Percentiles rank a stretch among this genome's conserved stretches.
These are phyloP conservation scores for Anguilla japonica DNA, from an alignment of 2,113 vertebrate species.

Conservation along the genomic window DNA sequence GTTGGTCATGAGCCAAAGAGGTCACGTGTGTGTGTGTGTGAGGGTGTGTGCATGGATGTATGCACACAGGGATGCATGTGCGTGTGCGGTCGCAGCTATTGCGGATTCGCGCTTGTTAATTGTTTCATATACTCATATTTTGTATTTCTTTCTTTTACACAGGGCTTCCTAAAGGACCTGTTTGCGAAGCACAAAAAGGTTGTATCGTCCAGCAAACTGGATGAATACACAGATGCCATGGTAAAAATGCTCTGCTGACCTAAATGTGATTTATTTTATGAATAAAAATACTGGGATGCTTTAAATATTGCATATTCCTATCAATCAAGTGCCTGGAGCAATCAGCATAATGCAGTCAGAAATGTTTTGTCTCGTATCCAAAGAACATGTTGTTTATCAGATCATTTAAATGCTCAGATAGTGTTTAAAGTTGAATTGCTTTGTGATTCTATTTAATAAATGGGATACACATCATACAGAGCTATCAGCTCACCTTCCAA, in stretches of 20 bases:
- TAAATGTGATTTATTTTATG: background rate
- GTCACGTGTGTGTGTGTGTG: too few species aligned
- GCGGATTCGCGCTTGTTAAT: background rate
- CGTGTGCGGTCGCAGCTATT: too few species aligned
- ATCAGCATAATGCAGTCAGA: background rate
- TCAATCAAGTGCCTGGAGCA: conserved; percentile 12
- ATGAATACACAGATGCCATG: conserved; percentile 89
- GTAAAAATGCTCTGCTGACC: conserved; percentile 58
- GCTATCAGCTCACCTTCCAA: background rate
- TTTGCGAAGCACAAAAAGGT: conserved; percentile 78
- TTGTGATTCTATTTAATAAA: background rate
- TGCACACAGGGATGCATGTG: too few species aligned
- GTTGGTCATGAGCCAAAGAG: too few species aligned
- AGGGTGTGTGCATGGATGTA: too few species aligned
- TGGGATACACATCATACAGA: background rate
- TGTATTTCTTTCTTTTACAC: conserved; percentile 10
- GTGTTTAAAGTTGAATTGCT: background rate
- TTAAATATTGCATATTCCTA: background rate
- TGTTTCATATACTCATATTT: background rate
- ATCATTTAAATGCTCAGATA: background rate
- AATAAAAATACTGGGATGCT: background rate
- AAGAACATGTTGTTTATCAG: background rate
- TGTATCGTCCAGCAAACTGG: conserved; percentile 79
- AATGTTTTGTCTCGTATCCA: background rate
- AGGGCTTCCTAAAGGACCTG: conserved; percentile 90